Evolutionary conservation across 2,888 invertebrate genomes (phyloP), one percentile per base, ranked within the genome.

Genomic region (Diabrotica balteata): DNA sequence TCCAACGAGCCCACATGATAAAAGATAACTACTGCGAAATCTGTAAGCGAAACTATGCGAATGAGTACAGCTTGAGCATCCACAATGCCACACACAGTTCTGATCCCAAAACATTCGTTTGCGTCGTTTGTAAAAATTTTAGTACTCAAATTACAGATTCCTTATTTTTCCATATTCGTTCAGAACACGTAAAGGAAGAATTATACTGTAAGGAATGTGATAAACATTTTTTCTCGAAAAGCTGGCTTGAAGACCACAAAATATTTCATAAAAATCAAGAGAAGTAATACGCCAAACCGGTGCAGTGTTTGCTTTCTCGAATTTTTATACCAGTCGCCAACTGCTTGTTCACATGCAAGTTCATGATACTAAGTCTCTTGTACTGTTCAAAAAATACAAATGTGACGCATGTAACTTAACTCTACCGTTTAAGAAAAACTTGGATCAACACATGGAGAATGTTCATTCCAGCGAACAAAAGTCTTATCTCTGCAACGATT

Each of bases 211-310:
- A 4, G 32, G 32, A 32, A 32, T 32, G 32, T 32, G 32, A 32
- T 32, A 32, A 5, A 32, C 32, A 32, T 32, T 32, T 32, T 32
- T 32, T 32, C 32, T 32, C 32, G 5, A 32, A 32, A 62, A 84
- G 85, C 49, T 86, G 86, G 82, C 86, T 86, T 63, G 82, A 85
- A 74, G 87, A 87, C 62, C 88, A 88, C 80, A 85, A 85, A 74
- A 87, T 87, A 76, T 87, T 85, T 17, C 87, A 87, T 43, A 44
- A 32, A 32, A 32, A 4, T 32, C 32, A 32, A 5, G 32, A 32
- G 32, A 32, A 32, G 32, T 32, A 32, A n/a, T 32, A 32, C 32
- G 5, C 32, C 32, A 32, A 32, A 32, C 32, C 4, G 32, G 5
- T 32, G 32, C 5, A 32, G 32, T 32, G 32, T 32, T 0, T 32